Conservation (phyloP, 2,113 vertebrate genomes). For the Pollimyrus isidori region DNA sequence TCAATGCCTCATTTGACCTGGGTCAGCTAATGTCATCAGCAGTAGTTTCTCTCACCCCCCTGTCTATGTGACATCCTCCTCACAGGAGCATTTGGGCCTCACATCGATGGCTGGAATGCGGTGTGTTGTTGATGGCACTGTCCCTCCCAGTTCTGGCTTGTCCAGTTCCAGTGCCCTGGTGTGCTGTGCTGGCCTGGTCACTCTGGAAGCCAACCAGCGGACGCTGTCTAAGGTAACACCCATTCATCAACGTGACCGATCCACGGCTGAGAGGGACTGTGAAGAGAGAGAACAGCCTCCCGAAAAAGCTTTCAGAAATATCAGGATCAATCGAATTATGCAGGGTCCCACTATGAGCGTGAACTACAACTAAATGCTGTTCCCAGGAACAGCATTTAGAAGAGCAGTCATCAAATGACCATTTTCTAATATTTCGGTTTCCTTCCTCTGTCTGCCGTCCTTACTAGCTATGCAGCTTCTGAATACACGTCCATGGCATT, state of each 20-base stretch:
- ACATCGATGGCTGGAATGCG: constrained; percentile 72
- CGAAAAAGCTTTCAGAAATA: neutral
- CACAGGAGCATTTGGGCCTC: constrained; percentile 63
- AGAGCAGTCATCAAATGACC: neutral
- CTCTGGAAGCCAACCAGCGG: constrained; percentile 71
- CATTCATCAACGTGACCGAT: neutral
- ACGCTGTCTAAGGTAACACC: constrained; percentile 79
- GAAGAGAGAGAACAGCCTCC: neutral
- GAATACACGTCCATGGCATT: neutral
- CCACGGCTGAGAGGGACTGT: neutral
- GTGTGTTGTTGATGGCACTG: constrained; percentile 63
- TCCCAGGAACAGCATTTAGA: no score
- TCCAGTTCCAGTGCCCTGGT: constrained; percentile 97
- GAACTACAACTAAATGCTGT: neutral
- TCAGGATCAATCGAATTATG: neutral
- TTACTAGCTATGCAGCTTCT: neutral
- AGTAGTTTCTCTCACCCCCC: constrained; percentile 33
- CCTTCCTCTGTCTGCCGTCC: neutral
- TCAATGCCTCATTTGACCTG: neutral
- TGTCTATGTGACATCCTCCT: constrained; percentile 25
- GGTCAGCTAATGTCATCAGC: no score
- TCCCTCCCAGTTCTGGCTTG: constrained; percentile 89
- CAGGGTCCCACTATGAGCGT: neutral
- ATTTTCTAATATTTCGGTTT: neutral
- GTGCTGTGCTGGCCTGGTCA: constrained; percentile 82